Conservation (phyloP, 2,113 vertebrate genomes). For the Rhea pennata region DNA sequence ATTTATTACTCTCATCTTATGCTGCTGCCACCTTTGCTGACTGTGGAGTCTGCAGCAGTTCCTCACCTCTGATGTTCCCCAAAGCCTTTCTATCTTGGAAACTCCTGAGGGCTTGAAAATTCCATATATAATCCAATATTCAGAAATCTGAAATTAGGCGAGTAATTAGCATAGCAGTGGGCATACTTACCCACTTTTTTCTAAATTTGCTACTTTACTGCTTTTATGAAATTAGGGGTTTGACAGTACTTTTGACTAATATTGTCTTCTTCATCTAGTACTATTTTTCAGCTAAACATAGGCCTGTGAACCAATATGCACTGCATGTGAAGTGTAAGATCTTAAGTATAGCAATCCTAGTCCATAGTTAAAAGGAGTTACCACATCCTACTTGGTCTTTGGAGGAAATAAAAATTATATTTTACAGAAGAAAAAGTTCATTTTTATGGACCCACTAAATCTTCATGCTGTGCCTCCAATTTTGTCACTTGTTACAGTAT, state of each 20-base stretch:
- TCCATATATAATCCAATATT: background rate
- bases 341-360: background rate
- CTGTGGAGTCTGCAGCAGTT: background rate
- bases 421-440: background rate
- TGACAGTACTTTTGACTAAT: background rate
- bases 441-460: background rate
- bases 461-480: background rate
- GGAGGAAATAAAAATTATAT: background rate
- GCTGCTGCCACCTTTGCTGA: background rate
- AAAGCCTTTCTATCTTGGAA: background rate
- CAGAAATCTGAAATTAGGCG: background rate
- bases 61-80: background rate
- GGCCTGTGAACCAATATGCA: background rate
- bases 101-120: background rate
- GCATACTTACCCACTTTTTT: background rate
- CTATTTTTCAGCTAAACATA: background rate
- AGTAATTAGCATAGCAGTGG: background rate
- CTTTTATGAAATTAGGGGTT: background rate
- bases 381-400: background rate
- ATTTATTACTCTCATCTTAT: background rate
- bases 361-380: background rate
- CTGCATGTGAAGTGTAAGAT: background rate
- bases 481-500: background rate
- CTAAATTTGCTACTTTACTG: background rate
- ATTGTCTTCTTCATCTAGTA: background rate